Evolutionary conservation across 2,797 vertebrate species (phyloP), one percentile per base, ranked within the genome.

Genomic region (Bradypus variegatus): DNA sequence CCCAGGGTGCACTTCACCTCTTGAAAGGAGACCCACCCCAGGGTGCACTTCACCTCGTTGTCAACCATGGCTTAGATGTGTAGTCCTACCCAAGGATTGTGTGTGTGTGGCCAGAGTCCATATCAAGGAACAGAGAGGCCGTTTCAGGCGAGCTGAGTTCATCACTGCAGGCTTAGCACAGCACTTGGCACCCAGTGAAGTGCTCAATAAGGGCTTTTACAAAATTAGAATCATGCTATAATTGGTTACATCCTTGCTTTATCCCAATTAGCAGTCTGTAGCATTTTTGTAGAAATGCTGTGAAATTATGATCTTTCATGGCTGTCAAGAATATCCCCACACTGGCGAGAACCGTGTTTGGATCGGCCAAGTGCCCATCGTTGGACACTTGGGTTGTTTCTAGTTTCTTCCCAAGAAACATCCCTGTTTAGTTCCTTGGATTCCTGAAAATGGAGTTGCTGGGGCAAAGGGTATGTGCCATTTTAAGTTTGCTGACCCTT

Each of bases 401-500:
- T 91, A 36, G 53, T 72, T 94, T 86, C 45, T 48, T 41, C 13
- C 50, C 62, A 72, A n/a, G 70, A 91, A 90, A 75, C 50, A 65
- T 70, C 25, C 45, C 50, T 25, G 23, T n/a, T 72, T 92, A 55
- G 41, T 84, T 58, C 78, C 72, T 73, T 81, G 12, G 53, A 81
- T 62, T 85, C 58, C 53, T 88, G 65, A 93, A 87, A 92, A 87
- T 62, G 13, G 38, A 95, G 88, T 85, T 89, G 8, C 36, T 58
- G 7, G 36, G 41, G 31, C 83, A 78, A 75, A 87, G 21, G 14
- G 2, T 36, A 12, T 72, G 60, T 91, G 10, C 38, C 18, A 70
- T 92, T 95, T 91, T 86, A 92, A 94, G 50, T 15, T 60, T 91
- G 91, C 72, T 69, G 62, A 90, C 58, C 64, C 21, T 93, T 79